A percentile compares a stretch with the other conserved stretches of the same genome.
Conservation (phyloP, 1,140 invertebrate genomes). For the Rhysida immarginata region DNA sequence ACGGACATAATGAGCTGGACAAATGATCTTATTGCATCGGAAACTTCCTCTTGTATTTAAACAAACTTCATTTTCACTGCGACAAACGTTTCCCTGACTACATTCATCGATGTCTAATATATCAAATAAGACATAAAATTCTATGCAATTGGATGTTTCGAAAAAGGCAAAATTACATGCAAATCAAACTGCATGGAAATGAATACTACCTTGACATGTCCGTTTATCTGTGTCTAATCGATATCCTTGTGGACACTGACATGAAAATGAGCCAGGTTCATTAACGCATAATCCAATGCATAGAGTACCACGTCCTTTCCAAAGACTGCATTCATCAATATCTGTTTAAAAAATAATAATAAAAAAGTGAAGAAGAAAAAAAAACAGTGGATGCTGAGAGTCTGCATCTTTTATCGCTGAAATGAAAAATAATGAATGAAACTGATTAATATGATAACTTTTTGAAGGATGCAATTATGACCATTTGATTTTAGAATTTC, state of each 20-base stretch:
- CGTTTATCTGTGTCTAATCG: constrained; percentile 46
- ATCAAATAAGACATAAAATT: too few species aligned
- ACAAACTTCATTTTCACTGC: constrained; percentile 56
- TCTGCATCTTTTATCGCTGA: too few species aligned
- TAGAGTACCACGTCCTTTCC: constrained; percentile 41
- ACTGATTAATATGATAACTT: too few species aligned
- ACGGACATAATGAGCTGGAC: constrained; percentile 61
- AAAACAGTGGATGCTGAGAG: too few species aligned
- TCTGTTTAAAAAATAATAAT: constrained; percentile 39
- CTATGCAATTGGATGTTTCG: neutral
- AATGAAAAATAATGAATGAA: too few species aligned
- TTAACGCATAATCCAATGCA: constrained; percentile 80
- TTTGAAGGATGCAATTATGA: too few species aligned
- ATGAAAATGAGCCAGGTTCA: constrained; percentile 67
- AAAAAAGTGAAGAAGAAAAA: neutral
- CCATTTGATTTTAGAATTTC: too few species aligned
- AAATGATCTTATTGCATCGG: constrained; percentile 69
- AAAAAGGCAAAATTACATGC: neutral
- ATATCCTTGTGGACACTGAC: constrained; percentile 74
- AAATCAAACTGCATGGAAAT: neutral
- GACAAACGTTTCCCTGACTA: constrained; percentile 41
- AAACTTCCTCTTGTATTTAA: constrained; percentile 77
- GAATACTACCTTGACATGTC: constrained; percentile 60
- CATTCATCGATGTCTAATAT: constrained; percentile 89
- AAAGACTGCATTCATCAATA: constrained; percentile 70